These are phyloP conservation scores for Sturnus vulgaris DNA, from an alignment of 2,113 vertebrate species.

Conservation along the genomic window DNA sequence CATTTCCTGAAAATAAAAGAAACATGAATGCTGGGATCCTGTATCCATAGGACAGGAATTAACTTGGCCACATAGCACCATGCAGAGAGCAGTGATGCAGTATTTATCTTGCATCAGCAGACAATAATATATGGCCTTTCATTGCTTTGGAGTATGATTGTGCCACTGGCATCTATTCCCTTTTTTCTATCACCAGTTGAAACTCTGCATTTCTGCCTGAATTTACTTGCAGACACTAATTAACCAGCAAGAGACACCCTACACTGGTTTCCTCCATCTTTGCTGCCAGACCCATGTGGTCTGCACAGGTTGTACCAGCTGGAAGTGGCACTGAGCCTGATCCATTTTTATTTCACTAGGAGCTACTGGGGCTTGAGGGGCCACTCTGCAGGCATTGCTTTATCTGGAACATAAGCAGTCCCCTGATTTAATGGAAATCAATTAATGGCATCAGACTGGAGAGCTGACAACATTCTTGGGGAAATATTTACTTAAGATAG, in stretches of 20 bases:
- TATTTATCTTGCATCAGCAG: not conserved
- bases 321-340: not conserved
- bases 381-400: not conserved
- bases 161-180: not conserved
- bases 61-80: not conserved
- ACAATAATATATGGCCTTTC: not conserved
- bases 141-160: not conserved
- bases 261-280: not conserved
- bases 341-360: not conserved
- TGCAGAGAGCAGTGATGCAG: not conserved
- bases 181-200: not conserved
- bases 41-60: not conserved
- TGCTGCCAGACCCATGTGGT: not conserved
- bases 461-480: not conserved
- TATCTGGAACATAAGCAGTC: not conserved
- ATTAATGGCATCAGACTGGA: conserved; percentile 11
- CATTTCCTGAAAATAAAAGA: not conserved
- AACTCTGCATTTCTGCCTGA: not conserved
- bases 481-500: conserved; percentile 60
- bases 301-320: not conserved
- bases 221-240: not conserved
- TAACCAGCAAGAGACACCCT: not conserved
- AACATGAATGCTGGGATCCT: not conserved
- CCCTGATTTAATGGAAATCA: conserved; percentile 33
- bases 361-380: not conserved